These are phyloP conservation scores for Agonopterix arenella DNA, from an alignment of 2,888 invertebrate genomes.

Conservation along the genomic window DNA sequence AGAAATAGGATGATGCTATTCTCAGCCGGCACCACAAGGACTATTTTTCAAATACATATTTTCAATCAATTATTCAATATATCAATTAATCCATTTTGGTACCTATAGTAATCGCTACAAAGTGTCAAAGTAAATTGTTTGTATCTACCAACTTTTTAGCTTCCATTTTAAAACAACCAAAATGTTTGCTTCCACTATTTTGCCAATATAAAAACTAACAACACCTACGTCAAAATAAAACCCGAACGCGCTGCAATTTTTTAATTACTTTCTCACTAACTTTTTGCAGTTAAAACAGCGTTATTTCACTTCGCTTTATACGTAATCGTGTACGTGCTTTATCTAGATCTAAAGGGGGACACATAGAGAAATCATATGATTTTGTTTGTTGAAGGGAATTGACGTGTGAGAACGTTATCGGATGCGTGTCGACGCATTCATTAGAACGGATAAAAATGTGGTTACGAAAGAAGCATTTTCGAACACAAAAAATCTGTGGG, in stretches of 20 bases:
- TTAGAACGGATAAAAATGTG: background rate
- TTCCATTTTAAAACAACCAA: background rate
- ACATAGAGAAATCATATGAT: constrained; percentile 1
- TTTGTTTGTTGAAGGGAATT: background rate
- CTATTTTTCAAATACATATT: too few relatives aligned
- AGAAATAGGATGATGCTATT: too few relatives aligned
- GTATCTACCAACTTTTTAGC: too few relatives aligned
- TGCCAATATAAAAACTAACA: background rate
- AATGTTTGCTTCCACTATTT: background rate
- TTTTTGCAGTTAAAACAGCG: background rate
- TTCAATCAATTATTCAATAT: too few relatives aligned
- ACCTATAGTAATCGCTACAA: too few relatives aligned
- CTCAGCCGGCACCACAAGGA: too few relatives aligned
- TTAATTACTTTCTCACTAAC: background rate
- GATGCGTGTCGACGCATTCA: background rate
- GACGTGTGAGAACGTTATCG: background rate
- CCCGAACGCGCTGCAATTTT: background rate
- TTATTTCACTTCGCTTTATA: background rate
- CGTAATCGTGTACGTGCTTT: constrained; percentile 1
- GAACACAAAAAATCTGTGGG: too few relatives aligned
- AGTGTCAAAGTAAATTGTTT: too few relatives aligned
- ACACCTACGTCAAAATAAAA: background rate
- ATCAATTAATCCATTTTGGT: too few relatives aligned
- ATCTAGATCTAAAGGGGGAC: background rate
- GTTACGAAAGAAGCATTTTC: too few relatives aligned